phyloP scores from a whole-genome alignment of 2,113 vertebrate genomes.

The Centropus bengalensis region DNA sequence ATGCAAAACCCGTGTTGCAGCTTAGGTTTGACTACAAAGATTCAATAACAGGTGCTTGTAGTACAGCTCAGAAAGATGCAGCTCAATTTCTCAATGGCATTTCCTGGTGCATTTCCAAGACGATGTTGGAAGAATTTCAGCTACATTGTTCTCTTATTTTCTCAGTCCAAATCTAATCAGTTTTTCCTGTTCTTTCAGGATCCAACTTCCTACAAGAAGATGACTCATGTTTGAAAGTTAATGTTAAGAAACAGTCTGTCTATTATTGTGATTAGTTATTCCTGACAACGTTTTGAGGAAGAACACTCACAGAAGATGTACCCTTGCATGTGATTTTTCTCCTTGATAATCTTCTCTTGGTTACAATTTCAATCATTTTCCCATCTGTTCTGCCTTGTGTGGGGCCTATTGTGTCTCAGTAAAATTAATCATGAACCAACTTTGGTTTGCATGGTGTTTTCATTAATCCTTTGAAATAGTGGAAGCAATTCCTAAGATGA shows the following conservation, averaged over 20 bases:
- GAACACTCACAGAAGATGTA: background rate
- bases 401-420: background rate
- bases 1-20: background rate
- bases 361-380: background rate
- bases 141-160: background rate
- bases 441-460: background rate
- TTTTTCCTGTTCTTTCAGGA: background rate
- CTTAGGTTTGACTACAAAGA: background rate
- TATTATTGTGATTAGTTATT: background rate
- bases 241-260: background rate
- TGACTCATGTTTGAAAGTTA: background rate
- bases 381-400: background rate
- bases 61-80: background rate
- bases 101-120: background rate
- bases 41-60: background rate
- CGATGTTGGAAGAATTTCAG: background rate
- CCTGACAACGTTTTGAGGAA: background rate
- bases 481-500: background rate
- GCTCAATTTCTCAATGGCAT: background rate
- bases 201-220: background rate
- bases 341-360: background rate
- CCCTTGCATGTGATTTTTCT: background rate
- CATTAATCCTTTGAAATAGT: background rate
- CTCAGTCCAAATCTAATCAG: background rate
- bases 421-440: background rate